Evolutionary conservation across 37 sponge, comb jelly and placozoan genomes (phyloP).

Genomic region (Oopsacas minuta): DNA sequence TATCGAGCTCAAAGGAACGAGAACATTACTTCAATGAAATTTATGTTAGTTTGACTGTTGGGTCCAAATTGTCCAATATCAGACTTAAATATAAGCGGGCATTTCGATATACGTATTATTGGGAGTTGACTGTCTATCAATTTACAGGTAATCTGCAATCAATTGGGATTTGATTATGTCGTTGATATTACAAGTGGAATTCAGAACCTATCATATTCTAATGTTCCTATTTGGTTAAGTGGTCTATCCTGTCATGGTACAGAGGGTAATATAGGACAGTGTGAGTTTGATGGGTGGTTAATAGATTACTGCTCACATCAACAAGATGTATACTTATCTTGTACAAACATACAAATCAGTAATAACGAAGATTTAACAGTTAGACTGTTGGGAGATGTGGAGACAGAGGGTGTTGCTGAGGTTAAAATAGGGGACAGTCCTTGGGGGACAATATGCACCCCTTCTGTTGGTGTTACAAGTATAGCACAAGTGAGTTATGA

Average conservation of each 20-base stretch:
- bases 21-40: no score
- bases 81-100: no score
- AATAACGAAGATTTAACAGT: background rate
- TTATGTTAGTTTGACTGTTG: no score
- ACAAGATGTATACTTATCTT: background rate
- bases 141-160: background rate
- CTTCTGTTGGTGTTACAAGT: background rate
- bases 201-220: no score
- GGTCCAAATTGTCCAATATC: no score
- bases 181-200: background rate
- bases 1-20: no score
- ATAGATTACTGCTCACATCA: background rate
- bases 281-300: background rate
- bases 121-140: background rate
- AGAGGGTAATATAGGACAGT: conserved; percentile 20
- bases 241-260: conserved; percentile 28
- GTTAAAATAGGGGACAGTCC: background rate
- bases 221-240: conserved; percentile 26
- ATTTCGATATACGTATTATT: background rate
- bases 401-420: background rate
- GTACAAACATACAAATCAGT: background rate
- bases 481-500: background rate
- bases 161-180: background rate
- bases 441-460: background rate
- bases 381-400: background rate